A percentile compares a stretch with the other conserved stretches of the same genome.
phyloP scores from a whole-genome alignment of 2,888 invertebrate species.

The Mystacides longicornis region DNA sequence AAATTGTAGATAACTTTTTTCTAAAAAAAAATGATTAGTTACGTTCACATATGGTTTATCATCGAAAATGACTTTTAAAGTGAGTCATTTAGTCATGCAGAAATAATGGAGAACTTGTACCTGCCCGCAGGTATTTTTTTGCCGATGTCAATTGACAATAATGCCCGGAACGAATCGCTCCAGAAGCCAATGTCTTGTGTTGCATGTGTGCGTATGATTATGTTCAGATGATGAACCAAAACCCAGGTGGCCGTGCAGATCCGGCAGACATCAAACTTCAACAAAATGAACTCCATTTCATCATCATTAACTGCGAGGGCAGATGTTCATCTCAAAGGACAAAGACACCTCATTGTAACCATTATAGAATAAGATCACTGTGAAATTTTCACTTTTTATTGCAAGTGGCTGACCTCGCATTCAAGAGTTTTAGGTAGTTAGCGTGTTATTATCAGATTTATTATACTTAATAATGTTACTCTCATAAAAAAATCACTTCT shows the following conservation, averaged over 20 bases:
- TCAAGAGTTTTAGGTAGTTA: too few relatives aligned
- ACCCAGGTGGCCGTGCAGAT: neutral
- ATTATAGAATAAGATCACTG: too few relatives aligned
- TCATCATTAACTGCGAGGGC: neutral
- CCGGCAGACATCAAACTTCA: neutral
- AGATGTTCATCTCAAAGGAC: neutral
- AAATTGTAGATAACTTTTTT: too few relatives aligned
- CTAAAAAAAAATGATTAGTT: neutral
- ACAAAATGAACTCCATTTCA: neutral
- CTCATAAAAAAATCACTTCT: too few relatives aligned
- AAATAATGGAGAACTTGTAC: neutral
- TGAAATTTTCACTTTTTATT: too few relatives aligned
- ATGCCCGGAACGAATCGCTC: constrained; percentile 8
- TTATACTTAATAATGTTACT: too few relatives aligned
- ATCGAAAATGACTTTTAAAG: neutral
- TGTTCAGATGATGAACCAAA: neutral
- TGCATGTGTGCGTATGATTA: neutral
- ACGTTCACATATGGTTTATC: neutral
- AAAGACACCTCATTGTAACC: too few relatives aligned
- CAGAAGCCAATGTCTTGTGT: neutral
- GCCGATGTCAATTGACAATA: constrained; percentile 6
- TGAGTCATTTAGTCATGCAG: neutral
- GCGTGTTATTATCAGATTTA: too few relatives aligned
- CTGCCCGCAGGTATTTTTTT: neutral
- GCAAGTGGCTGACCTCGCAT: too few relatives aligned